Conservation (phyloP, 2,113 vertebrate genomes). For the Spea multiplicata region DNA sequence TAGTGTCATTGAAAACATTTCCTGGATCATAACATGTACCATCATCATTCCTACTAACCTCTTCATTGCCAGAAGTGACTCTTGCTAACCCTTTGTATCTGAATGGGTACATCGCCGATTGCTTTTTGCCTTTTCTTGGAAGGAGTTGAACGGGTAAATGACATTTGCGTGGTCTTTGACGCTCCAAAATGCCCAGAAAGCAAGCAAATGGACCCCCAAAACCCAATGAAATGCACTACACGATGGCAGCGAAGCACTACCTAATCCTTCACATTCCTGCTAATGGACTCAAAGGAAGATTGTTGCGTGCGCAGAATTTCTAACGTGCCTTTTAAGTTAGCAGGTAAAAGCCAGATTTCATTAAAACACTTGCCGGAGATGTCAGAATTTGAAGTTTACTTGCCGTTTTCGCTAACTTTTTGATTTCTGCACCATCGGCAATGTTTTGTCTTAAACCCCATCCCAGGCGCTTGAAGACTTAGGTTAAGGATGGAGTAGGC, state of each 20-base stretch:
- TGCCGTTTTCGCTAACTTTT: too few relatives aligned
- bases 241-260: slow-evolving; percentile 54
- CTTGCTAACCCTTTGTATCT: not conserved
- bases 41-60: not conserved
- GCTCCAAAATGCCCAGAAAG: too few relatives aligned
- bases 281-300: slow-evolving; percentile 58
- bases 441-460: too few relatives aligned
- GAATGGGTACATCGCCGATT: not conserved
- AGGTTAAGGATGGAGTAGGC: too few relatives aligned
- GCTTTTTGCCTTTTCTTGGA: not conserved
- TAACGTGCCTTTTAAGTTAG: slow-evolving; percentile 90
- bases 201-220: slow-evolving; percentile 51
- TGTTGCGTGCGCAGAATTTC: slow-evolving; percentile 69
- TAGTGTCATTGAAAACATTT: not conserved
- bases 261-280: not conserved
- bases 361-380: too few relatives aligned
- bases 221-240: slow-evolving; percentile 44
- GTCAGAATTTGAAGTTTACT: too few relatives aligned
- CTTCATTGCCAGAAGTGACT: not conserved
- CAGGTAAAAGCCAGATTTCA: slow-evolving; percentile 61
- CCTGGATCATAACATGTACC: not conserved
- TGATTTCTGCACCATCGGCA: too few relatives aligned
- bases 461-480: too few relatives aligned
- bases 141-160: not conserved
- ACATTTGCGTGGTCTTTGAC: not conserved